These are phyloP conservation scores for Thinocorus orbignyianus DNA, from an alignment of 2,113 vertebrate genomes.

Conservation along the genomic window DNA sequence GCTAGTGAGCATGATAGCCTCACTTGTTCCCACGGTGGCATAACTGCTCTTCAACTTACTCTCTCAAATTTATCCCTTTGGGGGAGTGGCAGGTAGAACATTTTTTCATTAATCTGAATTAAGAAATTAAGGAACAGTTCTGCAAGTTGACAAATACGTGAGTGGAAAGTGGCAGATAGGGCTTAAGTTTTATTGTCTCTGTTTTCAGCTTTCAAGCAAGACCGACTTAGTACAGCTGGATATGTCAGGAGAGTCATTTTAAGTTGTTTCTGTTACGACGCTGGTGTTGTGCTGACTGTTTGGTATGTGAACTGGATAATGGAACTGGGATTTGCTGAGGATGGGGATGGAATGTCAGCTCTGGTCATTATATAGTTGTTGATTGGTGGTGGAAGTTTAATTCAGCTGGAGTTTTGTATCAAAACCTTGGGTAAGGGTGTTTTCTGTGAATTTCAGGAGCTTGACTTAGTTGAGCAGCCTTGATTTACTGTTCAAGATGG, in stretches of 20 bases:
- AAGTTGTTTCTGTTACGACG: not conserved
- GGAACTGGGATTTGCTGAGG: not conserved
- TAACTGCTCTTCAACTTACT: not conserved
- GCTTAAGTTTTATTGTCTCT: too few species aligned
- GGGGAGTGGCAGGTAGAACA: not conserved
- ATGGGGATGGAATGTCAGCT: not conserved
- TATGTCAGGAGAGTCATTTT: not conserved
- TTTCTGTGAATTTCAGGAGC: not conserved
- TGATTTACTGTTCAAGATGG: not conserved
- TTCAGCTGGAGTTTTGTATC: not conserved
- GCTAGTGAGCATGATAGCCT: not conserved
- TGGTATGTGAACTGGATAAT: not conserved
- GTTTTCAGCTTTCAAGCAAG: too few species aligned
- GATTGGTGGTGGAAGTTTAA: not conserved
- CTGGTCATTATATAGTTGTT: not conserved
- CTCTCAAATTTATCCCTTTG: not conserved
- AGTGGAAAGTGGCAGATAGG: not conserved
- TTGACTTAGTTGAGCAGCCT: not conserved
- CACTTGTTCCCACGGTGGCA: not conserved
- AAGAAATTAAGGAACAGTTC: not conserved
- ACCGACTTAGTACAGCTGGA: not conserved
- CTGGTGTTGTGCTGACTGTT: not conserved
- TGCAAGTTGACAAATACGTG: not conserved
- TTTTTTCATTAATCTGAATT: not conserved
- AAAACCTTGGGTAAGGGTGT: not conserved